These are phyloP conservation scores for Microctenopoma steveboyesi DNA, from an alignment of 2,797 vertebrate species.

Conservation along the genomic window DNA sequence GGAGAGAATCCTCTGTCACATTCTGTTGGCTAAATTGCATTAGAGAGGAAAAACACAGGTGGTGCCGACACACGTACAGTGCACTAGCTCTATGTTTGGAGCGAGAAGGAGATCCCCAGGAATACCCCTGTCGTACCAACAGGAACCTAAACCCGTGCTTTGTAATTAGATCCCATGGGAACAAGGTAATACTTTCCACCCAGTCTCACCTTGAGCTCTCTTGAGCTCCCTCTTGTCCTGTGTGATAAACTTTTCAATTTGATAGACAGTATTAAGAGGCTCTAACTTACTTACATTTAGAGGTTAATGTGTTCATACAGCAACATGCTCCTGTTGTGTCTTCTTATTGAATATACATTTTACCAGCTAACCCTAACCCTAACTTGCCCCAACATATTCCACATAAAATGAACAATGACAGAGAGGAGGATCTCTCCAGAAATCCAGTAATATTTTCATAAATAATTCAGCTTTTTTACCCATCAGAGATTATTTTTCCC, in stretches of 20 bases:
- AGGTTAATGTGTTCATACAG: background rate
- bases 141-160: slow-evolving; percentile 59
- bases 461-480: slow-evolving; percentile 18
- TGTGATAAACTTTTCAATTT: slow-evolving; percentile 31
- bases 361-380: background rate
- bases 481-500: slow-evolving; percentile 16
- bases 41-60: slow-evolving; percentile 43
- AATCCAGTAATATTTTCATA: slow-evolving; percentile 22
- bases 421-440: background rate
- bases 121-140: slow-evolving; percentile 45
- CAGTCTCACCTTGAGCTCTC: slow-evolving; percentile 43
- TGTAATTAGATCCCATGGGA: slow-evolving; percentile 69
- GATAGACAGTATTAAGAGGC: slow-evolving; percentile 15
- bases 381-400: background rate
- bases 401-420: background rate
- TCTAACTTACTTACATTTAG: slow-evolving; percentile 1
- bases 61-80: slow-evolving; percentile 48
- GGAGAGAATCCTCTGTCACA: slow-evolving; percentile 40
- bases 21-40: slow-evolving; percentile 44
- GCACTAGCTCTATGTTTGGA: slow-evolving; percentile 26
- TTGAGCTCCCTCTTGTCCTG: slow-evolving; percentile 26
- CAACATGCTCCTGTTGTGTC: background rate
- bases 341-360: background rate
- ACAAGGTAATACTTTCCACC: slow-evolving; percentile 51
- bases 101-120: slow-evolving; percentile 47